Evolutionary conservation across 2,888 invertebrate genomes (phyloP), one percentile per base, ranked within the genome.

Genomic region (Meteorus cinctellus): DNA sequence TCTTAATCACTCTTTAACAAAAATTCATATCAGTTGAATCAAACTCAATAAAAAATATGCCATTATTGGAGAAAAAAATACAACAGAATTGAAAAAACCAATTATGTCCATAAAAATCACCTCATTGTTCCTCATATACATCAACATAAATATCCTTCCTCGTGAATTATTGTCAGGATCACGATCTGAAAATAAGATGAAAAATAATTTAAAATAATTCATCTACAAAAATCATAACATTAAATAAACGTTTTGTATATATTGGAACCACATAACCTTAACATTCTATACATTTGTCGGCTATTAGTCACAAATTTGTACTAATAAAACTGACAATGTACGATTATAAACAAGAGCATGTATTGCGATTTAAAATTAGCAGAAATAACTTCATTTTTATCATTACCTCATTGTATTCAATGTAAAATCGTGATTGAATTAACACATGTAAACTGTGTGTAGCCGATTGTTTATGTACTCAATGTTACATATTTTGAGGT

Each of bases 241-340:
- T 31, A 34, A 12, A 0, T 12, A 19, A 34, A 69, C 34, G 60
- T 16, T 34, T 41, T 19, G 3, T 41, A 59, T 36, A 10, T 68
- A 70, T 16, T 12, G 34, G n/a, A 6, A 70, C 72, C 55, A 12
- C 41, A 8, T 77, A 77, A 77, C 77, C 77, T 75, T 45, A 10
- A 75, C 75, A 48, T n/a, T 55, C 31, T 65, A 75, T 65, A 36
- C 34, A 65, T n/a, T 63, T 31, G 51, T 48, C 59, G 16, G 48
- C 27, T 72, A 59, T 65, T 63, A 70, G 34, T 60, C 27, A 36
- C 5, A 62, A 31, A 31, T 31, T 41, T 19, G n/a, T 29, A 19
- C 24, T 14, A 24, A 36, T 36, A 36, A 24, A 34, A 66, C 29
- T 55, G 63, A 51, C 16, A 29, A 31, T 5, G 48, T 31, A 72